Conservation (phyloP, 2,888 invertebrate genomes). For the Nemurella pictetii region DNA sequence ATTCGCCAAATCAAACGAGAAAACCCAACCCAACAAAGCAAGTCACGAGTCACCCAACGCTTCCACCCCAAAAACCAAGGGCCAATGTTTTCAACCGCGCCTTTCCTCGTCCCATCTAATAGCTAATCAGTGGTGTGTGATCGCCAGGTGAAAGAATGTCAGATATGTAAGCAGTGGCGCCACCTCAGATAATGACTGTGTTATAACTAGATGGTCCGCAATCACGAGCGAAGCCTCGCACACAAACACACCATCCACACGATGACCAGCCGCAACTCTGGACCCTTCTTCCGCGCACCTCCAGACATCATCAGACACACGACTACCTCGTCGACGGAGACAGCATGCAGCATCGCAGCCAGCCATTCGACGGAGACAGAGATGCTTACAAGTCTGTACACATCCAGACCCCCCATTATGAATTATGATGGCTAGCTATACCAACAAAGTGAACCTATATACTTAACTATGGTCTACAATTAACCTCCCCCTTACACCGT, state of each 20-base stretch:
- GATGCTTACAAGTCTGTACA: not conserved
- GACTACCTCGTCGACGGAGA: not conserved
- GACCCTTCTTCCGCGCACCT: not conserved
- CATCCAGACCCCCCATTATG: slow-evolving; percentile 9
- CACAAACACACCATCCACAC: not conserved
- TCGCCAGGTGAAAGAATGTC: slow-evolving; percentile 16
- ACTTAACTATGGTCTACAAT: slow-evolving; percentile 14
- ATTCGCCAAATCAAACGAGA: no score
- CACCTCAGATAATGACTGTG: slow-evolving; percentile 20
- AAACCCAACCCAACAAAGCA: no score
- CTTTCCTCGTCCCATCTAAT: not conserved
- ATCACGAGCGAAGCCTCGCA: not conserved
- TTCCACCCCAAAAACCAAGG: no score
- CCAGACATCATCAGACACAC: not conserved
- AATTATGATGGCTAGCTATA: slow-evolving; percentile 11
- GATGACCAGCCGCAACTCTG: slow-evolving; percentile 5
- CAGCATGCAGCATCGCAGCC: no score
- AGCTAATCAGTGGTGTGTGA: not conserved
- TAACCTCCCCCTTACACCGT: not conserved
- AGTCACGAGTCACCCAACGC: no score
- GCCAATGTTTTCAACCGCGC: not conserved
- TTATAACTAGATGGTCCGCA: not conserved
- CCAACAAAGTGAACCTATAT: slow-evolving; percentile 8
- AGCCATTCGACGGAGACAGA: not conserved
- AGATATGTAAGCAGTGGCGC: slow-evolving; percentile 7